These are phyloP conservation scores for Troides oblongomaculatus DNA, from an alignment of 2,888 invertebrate genomes.

Conservation along the genomic window DNA sequence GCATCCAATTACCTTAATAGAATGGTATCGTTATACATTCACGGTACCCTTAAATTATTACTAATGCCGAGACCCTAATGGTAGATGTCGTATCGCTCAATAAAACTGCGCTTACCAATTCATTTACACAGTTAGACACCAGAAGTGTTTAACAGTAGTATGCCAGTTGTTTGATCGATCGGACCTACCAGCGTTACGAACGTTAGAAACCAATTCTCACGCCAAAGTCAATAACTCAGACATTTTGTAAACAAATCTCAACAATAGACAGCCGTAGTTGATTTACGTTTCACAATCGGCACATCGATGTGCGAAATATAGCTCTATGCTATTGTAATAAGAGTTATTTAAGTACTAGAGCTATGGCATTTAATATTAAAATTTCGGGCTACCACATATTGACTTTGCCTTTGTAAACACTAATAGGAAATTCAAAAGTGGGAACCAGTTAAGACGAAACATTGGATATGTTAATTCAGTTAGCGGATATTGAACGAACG, in stretches of 20 bases:
- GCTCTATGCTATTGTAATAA: constrained; percentile 27
- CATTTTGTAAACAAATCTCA: constrained; percentile 72
- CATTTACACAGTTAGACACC: constrained; percentile 34
- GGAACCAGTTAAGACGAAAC: constrained; percentile 75
- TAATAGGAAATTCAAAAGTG: constrained; percentile 78
- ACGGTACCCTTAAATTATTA: constrained; percentile 24
- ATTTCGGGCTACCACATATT: constrained; percentile 67
- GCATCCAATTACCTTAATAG: constrained; percentile 25
- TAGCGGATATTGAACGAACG: constrained; percentile 32
- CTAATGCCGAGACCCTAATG: constrained; percentile 16
- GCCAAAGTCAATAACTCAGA: constrained; percentile 72
- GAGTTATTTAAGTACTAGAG: constrained; percentile 24
- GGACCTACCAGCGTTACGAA: constrained; percentile 73
- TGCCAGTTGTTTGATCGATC: constrained; percentile 65
- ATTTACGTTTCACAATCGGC: constrained; percentile 56
- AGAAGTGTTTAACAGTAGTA: constrained; percentile 62
- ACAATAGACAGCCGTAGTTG: constrained; percentile 59
- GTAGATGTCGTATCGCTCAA: constrained; percentile 21
- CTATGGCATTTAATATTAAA: constrained; percentile 41
- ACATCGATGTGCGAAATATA: constrained; percentile 36
- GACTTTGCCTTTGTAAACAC: constrained; percentile 76
- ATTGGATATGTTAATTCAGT: constrained; percentile 75
- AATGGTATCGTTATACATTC: constrained; percentile 16
- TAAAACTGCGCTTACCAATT: constrained; percentile 32
- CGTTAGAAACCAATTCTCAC: constrained; percentile 76